Base-by-base conservation (phyloP, 2,797 vertebrate genomes). In the Coccyzus lansbergi region DNA sequence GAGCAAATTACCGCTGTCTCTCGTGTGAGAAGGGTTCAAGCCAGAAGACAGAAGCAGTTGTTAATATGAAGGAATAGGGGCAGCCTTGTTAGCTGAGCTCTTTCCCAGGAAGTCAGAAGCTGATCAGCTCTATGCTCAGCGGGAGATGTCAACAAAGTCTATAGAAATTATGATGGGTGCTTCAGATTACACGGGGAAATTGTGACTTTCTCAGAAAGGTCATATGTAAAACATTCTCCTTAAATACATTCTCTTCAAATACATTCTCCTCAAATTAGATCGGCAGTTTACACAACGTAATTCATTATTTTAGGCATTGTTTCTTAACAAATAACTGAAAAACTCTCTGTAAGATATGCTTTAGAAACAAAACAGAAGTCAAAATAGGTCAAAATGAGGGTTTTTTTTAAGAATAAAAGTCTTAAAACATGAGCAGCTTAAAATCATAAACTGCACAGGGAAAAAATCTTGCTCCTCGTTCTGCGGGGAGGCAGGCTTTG, bases 91-190 rank as follows among this genome's bases (percentile, higher is more conserved):
- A 84, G 28, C 1, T 0, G 74, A 90, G 63, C 71, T 79, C 82
- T 94, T 96, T 96, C 92, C 91, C 89, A 91, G 87, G 90, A 95
- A 95, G 89, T 72, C 87, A 94, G 91, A 86, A 93, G 84, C 79
- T 90, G 92, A 87, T 95, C 92, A 89, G 79, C 87, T 76, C 70
- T 9, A 12, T 0, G 2, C 90, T 91, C 91, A 95, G 94, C 84
- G 85, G 93, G 90, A 96, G 93, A 95, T 70, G 80, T 95, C 94
- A 95, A 94, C 93, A 91, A 85, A 93, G 52, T 72, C 91, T 93
- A 91, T 88, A 95, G 91, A 92, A 94, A 88, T 94, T 95, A 92
- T 92, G 89, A 95, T 36, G 70, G 36, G 77, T 17, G 4, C 84
- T 92, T 95, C 87, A 92, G 74, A 91, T 96, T 95, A 94, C 91